A percentile compares a stretch with the other conserved stretches of the same genome.
These are phyloP conservation scores for Galerucella nymphaeae DNA, from an alignment of 2,888 invertebrate species.

Conservation along the genomic window DNA sequence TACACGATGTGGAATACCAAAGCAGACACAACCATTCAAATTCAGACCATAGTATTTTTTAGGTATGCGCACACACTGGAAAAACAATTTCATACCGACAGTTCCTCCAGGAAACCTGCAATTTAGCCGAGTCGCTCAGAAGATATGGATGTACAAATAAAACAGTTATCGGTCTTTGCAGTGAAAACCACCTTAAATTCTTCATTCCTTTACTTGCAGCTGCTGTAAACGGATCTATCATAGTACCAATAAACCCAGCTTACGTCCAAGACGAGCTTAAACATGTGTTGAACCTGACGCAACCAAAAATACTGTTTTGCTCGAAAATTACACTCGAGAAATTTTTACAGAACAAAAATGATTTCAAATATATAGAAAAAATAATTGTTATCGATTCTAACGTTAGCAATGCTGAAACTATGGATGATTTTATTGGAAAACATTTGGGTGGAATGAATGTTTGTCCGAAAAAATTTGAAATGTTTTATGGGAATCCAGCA, in stretches of 20 bases:
- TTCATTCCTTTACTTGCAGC: constrained; percentile 53
- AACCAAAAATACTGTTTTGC: constrained; percentile 75
- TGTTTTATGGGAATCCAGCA: constrained; percentile 41
- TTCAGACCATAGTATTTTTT: too few species aligned
- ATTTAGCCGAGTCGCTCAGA: constrained; percentile 51
- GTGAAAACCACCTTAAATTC: constrained; percentile 54
- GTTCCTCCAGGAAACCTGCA: constrained; percentile 48
- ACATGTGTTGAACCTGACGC: constrained; percentile 73
- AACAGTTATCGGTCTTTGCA: constrained; percentile 52
- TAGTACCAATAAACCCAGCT: constrained; percentile 52
- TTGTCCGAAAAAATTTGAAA: constrained; percentile 36
- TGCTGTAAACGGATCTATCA: constrained; percentile 50
- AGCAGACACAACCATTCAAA: too few species aligned
- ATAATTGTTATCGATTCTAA: constrained; percentile 68
- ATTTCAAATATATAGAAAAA: constrained; percentile 61
- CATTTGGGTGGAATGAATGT: constrained; percentile 23
- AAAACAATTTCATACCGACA: constrained; percentile 47
- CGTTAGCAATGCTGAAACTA: constrained; percentile 31
- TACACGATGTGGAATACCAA: too few species aligned
- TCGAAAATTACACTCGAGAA: constrained; percentile 69
- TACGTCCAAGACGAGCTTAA: constrained; percentile 51
- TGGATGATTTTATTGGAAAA: constrained; percentile 35
- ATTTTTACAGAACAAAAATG: constrained; percentile 66
- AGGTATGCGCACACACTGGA: constrained; percentile 53
- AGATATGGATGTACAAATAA: constrained; percentile 46